Evolutionary conservation across 2,888 invertebrate genomes (phyloP).

Genomic region (Galerucella nymphaeae): DNA sequence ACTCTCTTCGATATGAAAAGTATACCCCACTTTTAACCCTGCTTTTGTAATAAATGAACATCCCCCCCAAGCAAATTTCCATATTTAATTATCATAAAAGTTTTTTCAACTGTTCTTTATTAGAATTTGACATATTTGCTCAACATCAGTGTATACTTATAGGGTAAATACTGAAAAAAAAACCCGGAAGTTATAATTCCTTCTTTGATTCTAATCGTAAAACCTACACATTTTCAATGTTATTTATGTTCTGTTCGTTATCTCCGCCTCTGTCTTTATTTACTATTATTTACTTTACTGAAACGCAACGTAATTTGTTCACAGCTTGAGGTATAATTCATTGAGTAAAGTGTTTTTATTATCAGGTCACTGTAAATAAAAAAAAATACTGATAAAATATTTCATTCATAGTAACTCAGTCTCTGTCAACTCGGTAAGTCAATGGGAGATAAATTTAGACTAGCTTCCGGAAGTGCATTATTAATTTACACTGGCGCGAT

Average conservation of each 20-base stretch:
- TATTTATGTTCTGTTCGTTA: not conserved
- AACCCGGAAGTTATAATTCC: constrained; percentile 4
- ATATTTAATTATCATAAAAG: too few species aligned
- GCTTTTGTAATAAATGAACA: too few species aligned
- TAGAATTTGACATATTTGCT: too few species aligned
- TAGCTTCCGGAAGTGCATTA: not conserved
- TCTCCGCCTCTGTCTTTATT: constrained; percentile 8
- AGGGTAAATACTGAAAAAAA: not conserved
- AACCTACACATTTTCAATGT: not conserved
- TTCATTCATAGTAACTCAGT: constrained; percentile 14
- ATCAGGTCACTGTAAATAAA: constrained; percentile 16
- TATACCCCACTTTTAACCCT: too few species aligned
- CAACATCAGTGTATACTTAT: too few species aligned
- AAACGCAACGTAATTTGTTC: constrained; percentile 14
- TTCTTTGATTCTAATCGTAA: not conserved
- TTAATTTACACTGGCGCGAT: constrained; percentile 1
- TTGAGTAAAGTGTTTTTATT: constrained; percentile 19
- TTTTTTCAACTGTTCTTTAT: too few species aligned
- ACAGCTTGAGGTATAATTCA: constrained; percentile 10
- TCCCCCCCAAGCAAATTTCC: too few species aligned
- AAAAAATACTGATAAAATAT: constrained; percentile 21
- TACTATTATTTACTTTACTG: constrained; percentile 1
- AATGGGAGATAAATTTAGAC: constrained; percentile 16
- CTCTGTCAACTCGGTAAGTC: not conserved
- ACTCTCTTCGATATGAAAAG: too few species aligned